These are phyloP conservation scores for Tetanocera ferruginea DNA, from an alignment of 2,888 invertebrate species.

Conservation along the genomic window DNA sequence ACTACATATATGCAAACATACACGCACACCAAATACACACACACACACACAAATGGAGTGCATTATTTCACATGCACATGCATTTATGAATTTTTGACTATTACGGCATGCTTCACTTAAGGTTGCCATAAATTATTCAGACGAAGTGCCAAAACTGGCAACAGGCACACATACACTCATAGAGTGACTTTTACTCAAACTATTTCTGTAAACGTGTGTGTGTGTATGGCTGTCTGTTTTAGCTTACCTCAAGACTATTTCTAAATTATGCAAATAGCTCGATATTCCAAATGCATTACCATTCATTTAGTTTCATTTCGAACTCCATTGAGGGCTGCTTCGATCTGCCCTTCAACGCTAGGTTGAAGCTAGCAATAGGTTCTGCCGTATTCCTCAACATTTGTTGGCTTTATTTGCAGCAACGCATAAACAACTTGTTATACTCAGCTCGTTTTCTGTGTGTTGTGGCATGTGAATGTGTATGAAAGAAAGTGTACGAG, in stretches of 20 bases:
- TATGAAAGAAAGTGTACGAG: background rate
- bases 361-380: background rate
- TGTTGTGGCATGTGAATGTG: background rate
- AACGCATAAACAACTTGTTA: slow-evolving; percentile 29
- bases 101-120: slow-evolving; percentile 15
- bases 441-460: background rate
- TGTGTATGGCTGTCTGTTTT: background rate
- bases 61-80: background rate
- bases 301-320: slow-evolving; percentile 59
- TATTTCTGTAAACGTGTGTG: background rate
- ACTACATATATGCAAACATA: no score
- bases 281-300: slow-evolving; percentile 62
- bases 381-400: background rate
- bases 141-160: slow-evolving; percentile 23
- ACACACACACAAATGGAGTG: background rate
- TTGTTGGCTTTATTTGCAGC: background rate
- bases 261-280: slow-evolving; percentile 64
- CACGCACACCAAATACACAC: no score
- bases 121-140: slow-evolving; percentile 24
- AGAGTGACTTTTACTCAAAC: background rate
- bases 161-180: background rate
- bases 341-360: background rate
- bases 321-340: background rate
- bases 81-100: background rate
- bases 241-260: slow-evolving; percentile 5